Evolutionary conservation across 2,113 vertebrate species (phyloP).

Genomic region (Zapornia atra): DNA sequence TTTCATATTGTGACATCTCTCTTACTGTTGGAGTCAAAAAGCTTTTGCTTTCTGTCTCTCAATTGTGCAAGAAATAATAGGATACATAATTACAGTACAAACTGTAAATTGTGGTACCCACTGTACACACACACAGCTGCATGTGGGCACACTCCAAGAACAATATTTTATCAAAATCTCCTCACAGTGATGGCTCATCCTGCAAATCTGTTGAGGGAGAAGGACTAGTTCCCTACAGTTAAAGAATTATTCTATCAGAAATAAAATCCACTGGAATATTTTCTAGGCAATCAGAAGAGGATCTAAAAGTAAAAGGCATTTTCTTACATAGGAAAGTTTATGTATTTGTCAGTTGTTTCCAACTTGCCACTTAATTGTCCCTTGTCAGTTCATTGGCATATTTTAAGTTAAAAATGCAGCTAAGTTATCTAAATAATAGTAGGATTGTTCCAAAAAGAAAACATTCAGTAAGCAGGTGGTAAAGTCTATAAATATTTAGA

Average conservation of each 20-base stretch:
- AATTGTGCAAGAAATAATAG: not conserved
- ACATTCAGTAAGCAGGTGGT: not conserved
- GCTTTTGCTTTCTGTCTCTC: not conserved
- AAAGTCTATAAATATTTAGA: not conserved
- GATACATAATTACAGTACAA: not conserved
- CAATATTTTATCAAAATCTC: not conserved
- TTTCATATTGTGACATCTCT: not conserved
- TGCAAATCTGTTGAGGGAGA: not conserved
- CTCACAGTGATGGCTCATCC: not conserved
- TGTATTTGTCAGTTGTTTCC: not conserved
- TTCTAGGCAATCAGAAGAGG: not conserved
- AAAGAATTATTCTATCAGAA: not conserved
- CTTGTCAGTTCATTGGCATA: not conserved
- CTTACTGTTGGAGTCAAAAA: not conserved
- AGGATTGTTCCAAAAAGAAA: not conserved
- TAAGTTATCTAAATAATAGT: not conserved
- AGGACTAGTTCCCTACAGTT: not conserved
- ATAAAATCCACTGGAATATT: not conserved
- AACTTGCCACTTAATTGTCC: not conserved
- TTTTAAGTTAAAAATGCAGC: not conserved
- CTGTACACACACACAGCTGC: not conserved
- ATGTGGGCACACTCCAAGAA: rapidly evolving
- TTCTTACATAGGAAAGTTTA: not conserved
- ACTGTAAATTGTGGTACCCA: not conserved
- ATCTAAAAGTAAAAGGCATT: not conserved